Base-by-base conservation (phyloP, 2,888 invertebrate species). In the Amphipoea oculea region DNA sequence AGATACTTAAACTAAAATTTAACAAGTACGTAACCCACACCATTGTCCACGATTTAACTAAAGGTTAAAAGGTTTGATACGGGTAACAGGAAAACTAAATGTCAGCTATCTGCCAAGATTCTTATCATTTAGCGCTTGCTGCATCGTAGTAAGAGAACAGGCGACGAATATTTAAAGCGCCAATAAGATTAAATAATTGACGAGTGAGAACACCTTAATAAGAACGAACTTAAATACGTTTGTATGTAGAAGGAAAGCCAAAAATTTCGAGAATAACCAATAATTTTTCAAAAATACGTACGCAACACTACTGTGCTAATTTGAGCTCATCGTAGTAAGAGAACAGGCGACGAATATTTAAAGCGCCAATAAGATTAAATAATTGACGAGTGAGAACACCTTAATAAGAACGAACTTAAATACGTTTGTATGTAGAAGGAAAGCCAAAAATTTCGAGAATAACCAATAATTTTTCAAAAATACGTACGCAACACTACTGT, bases 61-160 rank as follows among this genome's bases (percentile, higher is more conserved):
- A 29, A 29, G 29, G 29, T 29, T 29, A 29, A 29, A 29, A 29
- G 29, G 29, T 29, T 60, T 20, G 54, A 54, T 73, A 40, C 65
- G 60, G 9, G 29, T 70, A 69, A 36, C 63, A 72, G 65, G 68
- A 85, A 85, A 80, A 48, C 29, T 42, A 72, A 65, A 42, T 45
- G 71, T 74, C 71, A 73, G 42, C 36, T 74, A 20, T 63, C 29
- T 83, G 75, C 81, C 85, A 81, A 81, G 85, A 75, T 81, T 73
- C 60, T 81, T 69, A 85, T 81, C 65, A 54, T 54, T 85, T 68
- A 74, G 36, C 71, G 63, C 63, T 79, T 42, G 51, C 45, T 62
- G 69, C 69, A 71, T 74, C 51, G 14, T 23, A 72, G 42, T 42
- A 60, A 73, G 70, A 79, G 57, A 82, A 73, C 23, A 54, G 17